These are phyloP conservation scores for Pyrocoelia pectoralis DNA, from an alignment of 2,888 invertebrate species.

Conservation along the genomic window DNA sequence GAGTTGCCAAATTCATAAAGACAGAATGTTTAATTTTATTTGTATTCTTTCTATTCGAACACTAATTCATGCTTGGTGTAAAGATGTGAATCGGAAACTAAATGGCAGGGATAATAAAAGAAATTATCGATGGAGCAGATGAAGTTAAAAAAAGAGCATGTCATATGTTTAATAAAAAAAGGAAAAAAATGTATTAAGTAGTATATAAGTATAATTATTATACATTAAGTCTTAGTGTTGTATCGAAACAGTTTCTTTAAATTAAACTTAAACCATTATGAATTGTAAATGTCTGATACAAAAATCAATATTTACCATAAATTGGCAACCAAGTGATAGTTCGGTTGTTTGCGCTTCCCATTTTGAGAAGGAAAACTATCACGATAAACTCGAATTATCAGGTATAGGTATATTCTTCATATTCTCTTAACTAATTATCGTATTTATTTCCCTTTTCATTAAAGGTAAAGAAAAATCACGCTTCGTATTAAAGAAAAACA, in stretches of 20 bases:
- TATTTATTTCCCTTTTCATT: too few relatives aligned
- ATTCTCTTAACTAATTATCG: too few relatives aligned
- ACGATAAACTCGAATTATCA: too few relatives aligned
- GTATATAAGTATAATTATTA: slow-evolving; percentile 3
- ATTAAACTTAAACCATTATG: slow-evolving; percentile 3
- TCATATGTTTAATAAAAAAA: slow-evolving; percentile 1
- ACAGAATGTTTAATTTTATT: slow-evolving; percentile 4
- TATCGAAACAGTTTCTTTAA: background rate
- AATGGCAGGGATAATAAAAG: slow-evolving; percentile 4
- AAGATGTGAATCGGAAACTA: slow-evolving; percentile 3
- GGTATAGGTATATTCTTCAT: too few relatives aligned
- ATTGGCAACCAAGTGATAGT: too few relatives aligned
- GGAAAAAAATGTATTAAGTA: slow-evolving; percentile 4
- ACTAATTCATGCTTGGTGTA: slow-evolving; percentile 4
- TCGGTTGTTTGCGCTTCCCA: too few relatives aligned
- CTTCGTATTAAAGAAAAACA: too few relatives aligned
- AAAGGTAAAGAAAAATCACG: too few relatives aligned
- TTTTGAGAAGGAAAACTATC: too few relatives aligned
- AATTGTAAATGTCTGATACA: slow-evolving; percentile 4
- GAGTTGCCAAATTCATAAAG: slow-evolving; percentile 4
- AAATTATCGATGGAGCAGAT: slow-evolving; percentile 1
- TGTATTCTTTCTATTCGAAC: slow-evolving; percentile 3
- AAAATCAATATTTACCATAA: slow-evolving; percentile 4
- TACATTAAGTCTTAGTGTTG: background rate
- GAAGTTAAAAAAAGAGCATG: slow-evolving; percentile 4